phyloP scores from a whole-genome alignment of 2,888 invertebrate species.

The Ganaspis brasiliensis region DNA sequence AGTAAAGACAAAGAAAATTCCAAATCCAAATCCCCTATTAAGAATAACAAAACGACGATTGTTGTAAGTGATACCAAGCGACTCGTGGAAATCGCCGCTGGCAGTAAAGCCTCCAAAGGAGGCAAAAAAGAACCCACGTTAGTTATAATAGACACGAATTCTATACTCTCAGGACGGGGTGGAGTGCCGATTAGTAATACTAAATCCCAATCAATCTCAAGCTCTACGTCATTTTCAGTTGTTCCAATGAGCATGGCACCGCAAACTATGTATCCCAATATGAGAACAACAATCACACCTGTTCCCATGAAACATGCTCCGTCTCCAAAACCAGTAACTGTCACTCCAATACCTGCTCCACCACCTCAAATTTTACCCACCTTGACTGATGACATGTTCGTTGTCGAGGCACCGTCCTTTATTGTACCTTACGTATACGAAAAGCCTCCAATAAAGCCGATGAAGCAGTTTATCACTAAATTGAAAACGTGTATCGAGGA shows the following conservation, averaged over 20 bases:
- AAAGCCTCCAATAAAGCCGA: slow-evolving; percentile 90
- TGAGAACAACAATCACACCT: slow-evolving; percentile 83
- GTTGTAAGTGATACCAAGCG: slow-evolving; percentile 88
- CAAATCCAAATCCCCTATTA: slow-evolving; percentile 73
- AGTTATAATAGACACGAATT: slow-evolving; percentile 90
- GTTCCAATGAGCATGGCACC: slow-evolving; percentile 82
- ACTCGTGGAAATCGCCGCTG: slow-evolving; percentile 86
- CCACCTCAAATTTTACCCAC: slow-evolving; percentile 87
- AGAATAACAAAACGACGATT: slow-evolving; percentile 81
- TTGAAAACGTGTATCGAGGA: slow-evolving; percentile 85
- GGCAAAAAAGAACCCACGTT: slow-evolving; percentile 88
- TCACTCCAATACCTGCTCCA: slow-evolving; percentile 65
- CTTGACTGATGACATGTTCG: slow-evolving; percentile 95
- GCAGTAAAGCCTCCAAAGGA: slow-evolving; percentile 81
- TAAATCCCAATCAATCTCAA: slow-evolving; percentile 67
- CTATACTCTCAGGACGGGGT: slow-evolving; percentile 85
- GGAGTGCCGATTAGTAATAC: slow-evolving; percentile 81
- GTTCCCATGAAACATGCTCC: slow-evolving; percentile 79
- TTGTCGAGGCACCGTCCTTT: slow-evolving; percentile 95
- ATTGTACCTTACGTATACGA: slow-evolving; percentile 97
- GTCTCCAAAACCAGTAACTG: slow-evolving; percentile 69
- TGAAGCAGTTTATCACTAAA: slow-evolving; percentile 87
- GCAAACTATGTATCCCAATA: slow-evolving; percentile 86
- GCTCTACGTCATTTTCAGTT: slow-evolving; percentile 79
- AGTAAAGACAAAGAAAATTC: slow-evolving; percentile 78